phyloP scores from a whole-genome alignment of 2,797 vertebrate genomes.

The Hemibagrus guttatus region DNA sequence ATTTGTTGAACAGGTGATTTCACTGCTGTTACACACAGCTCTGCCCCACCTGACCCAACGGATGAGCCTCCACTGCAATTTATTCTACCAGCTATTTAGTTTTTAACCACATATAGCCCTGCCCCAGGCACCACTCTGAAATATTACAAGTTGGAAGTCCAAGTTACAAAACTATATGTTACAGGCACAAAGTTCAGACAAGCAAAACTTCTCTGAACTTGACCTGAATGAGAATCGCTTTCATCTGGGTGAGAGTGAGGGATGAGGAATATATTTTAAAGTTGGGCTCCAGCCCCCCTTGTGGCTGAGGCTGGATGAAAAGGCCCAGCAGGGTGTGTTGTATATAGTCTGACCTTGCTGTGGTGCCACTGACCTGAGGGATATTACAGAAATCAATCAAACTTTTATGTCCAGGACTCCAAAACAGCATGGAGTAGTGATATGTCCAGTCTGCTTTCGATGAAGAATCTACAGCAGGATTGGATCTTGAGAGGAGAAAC shows the following conservation, averaged over 20 bases:
- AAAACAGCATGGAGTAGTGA: slow-evolving; percentile 38
- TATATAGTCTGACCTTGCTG: slow-evolving; percentile 57
- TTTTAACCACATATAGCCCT: slow-evolving; percentile 7
- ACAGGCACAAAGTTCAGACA: slow-evolving; percentile 9
- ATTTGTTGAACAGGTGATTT: not conserved
- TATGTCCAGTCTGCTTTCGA: slow-evolving; percentile 44
- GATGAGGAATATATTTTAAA: slow-evolving; percentile 40
- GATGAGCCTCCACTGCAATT: not conserved
- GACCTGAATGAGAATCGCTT: slow-evolving; percentile 26
- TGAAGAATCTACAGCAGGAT: slow-evolving; percentile 25
- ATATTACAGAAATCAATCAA: slow-evolving; percentile 62
- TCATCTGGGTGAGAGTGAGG: slow-evolving; percentile 16
- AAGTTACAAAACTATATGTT: slow-evolving; percentile 27
- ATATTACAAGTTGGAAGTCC: slow-evolving; percentile 12
- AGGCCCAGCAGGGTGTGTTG: slow-evolving; percentile 49
- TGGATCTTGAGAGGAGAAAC: not conserved
- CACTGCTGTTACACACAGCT: not conserved
- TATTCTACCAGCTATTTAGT: slow-evolving; percentile 2
- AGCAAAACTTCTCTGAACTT: slow-evolving; percentile 18
- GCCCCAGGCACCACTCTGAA: not conserved
- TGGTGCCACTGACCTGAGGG: slow-evolving; percentile 55
- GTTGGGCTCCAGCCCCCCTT: slow-evolving; percentile 24
- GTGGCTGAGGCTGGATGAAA: slow-evolving; percentile 38
- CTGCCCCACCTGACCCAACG: not conserved
- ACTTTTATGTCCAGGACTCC: slow-evolving; percentile 55